Conservation (phyloP, 1,140 invertebrate genomes). For the Euura lappo region DNA sequence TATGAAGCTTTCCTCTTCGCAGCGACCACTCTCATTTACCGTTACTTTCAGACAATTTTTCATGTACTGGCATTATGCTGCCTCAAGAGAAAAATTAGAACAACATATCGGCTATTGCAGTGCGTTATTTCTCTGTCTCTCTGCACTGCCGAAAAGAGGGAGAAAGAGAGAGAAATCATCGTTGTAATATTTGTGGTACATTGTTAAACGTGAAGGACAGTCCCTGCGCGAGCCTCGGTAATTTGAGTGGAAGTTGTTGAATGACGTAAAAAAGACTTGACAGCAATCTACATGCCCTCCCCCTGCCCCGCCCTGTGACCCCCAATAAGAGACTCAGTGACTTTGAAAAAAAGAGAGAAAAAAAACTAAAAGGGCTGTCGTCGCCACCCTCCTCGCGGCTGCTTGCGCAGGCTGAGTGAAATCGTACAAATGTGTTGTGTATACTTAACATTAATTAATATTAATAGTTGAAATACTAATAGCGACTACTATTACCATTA, state of each 20-base stretch:
- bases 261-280: neutral
- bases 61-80: too few species aligned
- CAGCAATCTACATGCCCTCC: neutral
- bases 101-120: too few species aligned
- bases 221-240: too few species aligned
- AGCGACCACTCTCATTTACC: neutral
- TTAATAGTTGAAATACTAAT: slow-evolving; percentile 55
- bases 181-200: too few species aligned
- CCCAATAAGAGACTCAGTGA: slow-evolving; percentile 28
- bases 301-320: slow-evolving; percentile 5
- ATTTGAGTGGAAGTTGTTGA: slow-evolving; percentile 3
- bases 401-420: slow-evolving; percentile 50
- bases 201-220: too few species aligned
- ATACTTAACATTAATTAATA: slow-evolving; percentile 60
- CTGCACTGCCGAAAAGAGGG: too few species aligned
- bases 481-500: slow-evolving; percentile 31
- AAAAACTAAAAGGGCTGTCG: slow-evolving; percentile 32
- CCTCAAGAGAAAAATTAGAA: too few species aligned
- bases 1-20: neutral
- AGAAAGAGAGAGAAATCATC: too few species aligned
- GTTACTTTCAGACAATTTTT: neutral
- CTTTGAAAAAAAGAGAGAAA: slow-evolving; percentile 22
- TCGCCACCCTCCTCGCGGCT: slow-evolving; percentile 37
- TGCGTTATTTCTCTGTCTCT: too few species aligned
- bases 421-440: slow-evolving; percentile 61